Base-by-base conservation (phyloP, 1,140 invertebrate genomes). In the Aradophagus sp. region DNA sequence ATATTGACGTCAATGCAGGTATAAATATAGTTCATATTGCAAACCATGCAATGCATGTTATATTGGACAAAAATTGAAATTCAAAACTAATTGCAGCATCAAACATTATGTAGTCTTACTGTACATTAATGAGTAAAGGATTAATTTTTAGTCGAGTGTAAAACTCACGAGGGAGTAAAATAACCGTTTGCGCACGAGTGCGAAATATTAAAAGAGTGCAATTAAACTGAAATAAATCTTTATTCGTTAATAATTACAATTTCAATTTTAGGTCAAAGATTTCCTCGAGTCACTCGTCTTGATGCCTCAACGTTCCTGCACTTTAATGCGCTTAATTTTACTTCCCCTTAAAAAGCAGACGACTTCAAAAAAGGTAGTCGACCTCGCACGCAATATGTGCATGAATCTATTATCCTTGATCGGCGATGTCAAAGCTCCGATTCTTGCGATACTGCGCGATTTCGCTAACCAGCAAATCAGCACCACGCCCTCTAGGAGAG, bases 231-330 rank as follows among this genome's bases (percentile, higher is more conserved):
- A n/a, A n/a, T n/a, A n/a, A n/a, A n/a, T n/a, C n/a, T n/a, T n/a
- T n/a, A n/a, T n/a, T n/a, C n/a, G n/a, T n/a, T n/a, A n/a, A n/a
- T n/a, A n/a, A n/a, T n/a, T n/a, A n/a, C n/a, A n/a, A 5, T n/a
- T n/a, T n/a, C 35, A n/a, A 29, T 62, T 42, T 23, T 6, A 53
- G 56, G 83, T 85, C 0, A 77, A 86, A 50, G 80, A 84, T 35
- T 86, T 86, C 16, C 26, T 85, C 8, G 53, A 77, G 0, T 84
- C 83, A 0, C 68, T 86, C 0, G 81, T 84, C 1, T 74, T 80
- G 5, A 80, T 86, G 76, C 78, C 85, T 0, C 84, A 86, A 10
- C 85, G 76, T 53, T 85, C 83, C 1, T 87, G 86, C 27, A 85
- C 82, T 0, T 39, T 87, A 0, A 82, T 86, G 80, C 70, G 86